Base-by-base conservation (phyloP, 2,113 vertebrate species). In the Polypterus bichir region DNA sequence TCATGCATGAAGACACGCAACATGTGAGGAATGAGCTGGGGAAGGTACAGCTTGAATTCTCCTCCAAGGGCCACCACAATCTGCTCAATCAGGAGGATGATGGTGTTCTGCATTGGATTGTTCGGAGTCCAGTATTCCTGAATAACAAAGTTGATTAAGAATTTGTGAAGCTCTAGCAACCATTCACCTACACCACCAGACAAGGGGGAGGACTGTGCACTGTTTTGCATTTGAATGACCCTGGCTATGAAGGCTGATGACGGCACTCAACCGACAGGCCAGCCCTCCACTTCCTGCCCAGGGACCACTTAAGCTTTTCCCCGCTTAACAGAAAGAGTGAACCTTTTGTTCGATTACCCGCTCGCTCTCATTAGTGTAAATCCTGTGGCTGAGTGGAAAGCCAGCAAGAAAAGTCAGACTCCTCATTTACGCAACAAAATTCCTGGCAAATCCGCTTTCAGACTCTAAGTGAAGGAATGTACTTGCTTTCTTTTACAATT, bases 121-220 rank as follows among this genome's bases (percentile, higher is more conserved):
- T 98, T 99, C 66, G 94, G 94, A 44, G 97, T 95, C 96, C 96
- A 99, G 77, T 98, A 98, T 71, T 99, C 96, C 94, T 99, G 66
- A 67, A 49, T 65, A 44, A 68, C 6, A 44, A 57, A 60, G 27
- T 27, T 27, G 27, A 27, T 27, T 9, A 57, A 1, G 63, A 63
- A 59, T 49, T 1, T 62, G 47, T 9, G 44, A 7, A 5, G 9
- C 5, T 49, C 69, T 9, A 61, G 27, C 3, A 56, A 47, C 66
- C 54, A 3, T 65, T 48, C 44, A 27, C 0, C 3, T 60, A 9
- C 59, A 5, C 49, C 7, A 60, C 0, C 58, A 60, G 62, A 5
- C 51, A 52, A 69, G 46, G 44, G 70, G 10, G 48, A 0, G 48
- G 44, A 27, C 27, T 27, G 27, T 27, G 27, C 27, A 27, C 27